phyloP scores from a whole-genome alignment of 2,797 vertebrate species.

The Tragopan temminckii region DNA sequence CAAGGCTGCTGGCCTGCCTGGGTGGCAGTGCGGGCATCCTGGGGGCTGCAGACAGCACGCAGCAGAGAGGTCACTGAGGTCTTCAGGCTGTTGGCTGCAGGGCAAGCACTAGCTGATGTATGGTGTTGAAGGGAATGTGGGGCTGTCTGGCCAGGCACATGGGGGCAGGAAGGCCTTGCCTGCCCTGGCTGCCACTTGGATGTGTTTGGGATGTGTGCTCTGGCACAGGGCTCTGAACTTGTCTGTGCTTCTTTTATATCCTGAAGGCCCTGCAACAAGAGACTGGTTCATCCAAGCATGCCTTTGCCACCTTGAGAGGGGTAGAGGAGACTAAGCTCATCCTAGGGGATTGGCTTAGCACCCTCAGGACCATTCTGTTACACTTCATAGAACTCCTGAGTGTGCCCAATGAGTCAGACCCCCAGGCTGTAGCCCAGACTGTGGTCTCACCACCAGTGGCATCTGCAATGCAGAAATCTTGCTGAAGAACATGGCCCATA shows the following conservation, averaged over 20 bases:
- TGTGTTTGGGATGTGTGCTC: background rate
- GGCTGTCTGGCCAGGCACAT: background rate
- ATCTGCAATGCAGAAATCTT: background rate
- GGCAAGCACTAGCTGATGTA: fast-evolving
- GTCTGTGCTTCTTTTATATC: background rate
- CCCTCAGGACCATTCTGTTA: fast-evolving
- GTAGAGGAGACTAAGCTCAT: background rate
- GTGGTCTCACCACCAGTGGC: background rate
- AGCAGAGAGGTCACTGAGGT: background rate
- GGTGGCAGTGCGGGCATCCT: background rate
- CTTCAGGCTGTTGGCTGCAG: background rate
- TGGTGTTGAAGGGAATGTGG: background rate
- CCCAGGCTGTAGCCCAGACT: background rate
- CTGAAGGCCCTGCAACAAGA: fast-evolving
- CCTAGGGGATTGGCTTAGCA: background rate
- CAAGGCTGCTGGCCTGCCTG: conserved; percentile 39
- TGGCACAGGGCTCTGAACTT: background rate
- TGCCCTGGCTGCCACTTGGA: fast-evolving
- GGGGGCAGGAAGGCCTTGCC: background rate
- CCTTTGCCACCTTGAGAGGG: background rate
- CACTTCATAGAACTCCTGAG: fast-evolving
- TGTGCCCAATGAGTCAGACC: background rate
- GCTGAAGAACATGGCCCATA: fast-evolving
- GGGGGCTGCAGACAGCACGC: background rate
- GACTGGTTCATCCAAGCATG: background rate